Evolutionary conservation across 37 sponge, comb jelly and placozoan genomes (phyloP), one percentile per base, ranked within the genome.

Genomic region (Chondrosia reniformis): DNA sequence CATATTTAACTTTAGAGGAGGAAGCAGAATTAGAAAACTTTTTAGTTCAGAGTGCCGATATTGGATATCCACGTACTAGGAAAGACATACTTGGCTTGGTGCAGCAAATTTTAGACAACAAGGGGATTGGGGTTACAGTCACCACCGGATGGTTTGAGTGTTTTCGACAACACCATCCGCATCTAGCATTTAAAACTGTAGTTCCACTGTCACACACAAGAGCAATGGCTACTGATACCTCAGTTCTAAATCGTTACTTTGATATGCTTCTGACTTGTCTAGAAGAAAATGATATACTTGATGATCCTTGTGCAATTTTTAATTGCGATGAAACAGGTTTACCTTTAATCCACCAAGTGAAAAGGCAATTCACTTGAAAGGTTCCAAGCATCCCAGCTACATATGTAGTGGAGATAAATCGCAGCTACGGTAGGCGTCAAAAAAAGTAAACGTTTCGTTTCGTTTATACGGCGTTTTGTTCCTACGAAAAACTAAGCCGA

Each of bases 281-380:
- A 28, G 55, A 30, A 22, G 82, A 86, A 13, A 63, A 86, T 63
- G 71, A 76, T 25, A 56, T 86, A 6, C 19, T 75, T 0, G 79
- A 77, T 55, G 77, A 82, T 15, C 88, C 88, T 19, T 41, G 49
- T 4, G 30, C 27, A 34, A 72, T 81, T 2, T 87, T 77, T 41
- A 87, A 87, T 39, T 52, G 59, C 49, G 87, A 87, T 41, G 83
- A 87, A 39, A 82, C 75, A 22, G 87, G 88, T 8, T 24, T 87
- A 9, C 83, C 88, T 28, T 87, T 0, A 49, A 77, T 57, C 88
- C 67, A 7, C 21, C 63, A 8, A 22, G 76, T 39, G 38, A 28
- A 13, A 81, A 78, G 49, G 62, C 38, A 0, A 38, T 82, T 13
- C 59, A 22, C 45, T 34, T 5, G 19, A 45, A 28, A 2, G 79